Percentiles rank a stretch among this genome's conserved stretches.
phyloP scores from a whole-genome alignment of 1,140 invertebrate genomes.

The Vanessa atalanta region DNA sequence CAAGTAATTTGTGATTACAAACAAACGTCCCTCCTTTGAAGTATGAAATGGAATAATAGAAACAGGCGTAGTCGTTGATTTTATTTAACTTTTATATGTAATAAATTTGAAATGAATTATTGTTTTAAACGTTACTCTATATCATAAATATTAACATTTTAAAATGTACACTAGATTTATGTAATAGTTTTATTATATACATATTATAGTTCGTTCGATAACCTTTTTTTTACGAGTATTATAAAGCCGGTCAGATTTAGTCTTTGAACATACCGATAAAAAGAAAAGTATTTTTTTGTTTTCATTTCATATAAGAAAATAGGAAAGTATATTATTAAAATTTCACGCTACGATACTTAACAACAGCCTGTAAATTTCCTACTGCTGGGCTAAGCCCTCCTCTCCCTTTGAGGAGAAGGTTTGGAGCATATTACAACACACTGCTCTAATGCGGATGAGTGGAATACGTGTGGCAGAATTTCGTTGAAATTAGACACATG shows the following conservation, averaged over 20 bases:
- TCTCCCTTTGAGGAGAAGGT: too few species aligned
- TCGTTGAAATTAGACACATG: too few species aligned
- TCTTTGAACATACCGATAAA: too few species aligned
- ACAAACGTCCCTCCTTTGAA: constrained; percentile 40
- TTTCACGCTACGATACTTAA: too few species aligned
- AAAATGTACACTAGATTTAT: neutral
- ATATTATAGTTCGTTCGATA: neutral
- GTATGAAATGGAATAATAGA: constrained; percentile 28
- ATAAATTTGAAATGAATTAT: constrained; percentile 7
- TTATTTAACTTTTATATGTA: constrained; percentile 9
- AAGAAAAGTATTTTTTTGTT: too few species aligned
- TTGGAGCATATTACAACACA: neutral
- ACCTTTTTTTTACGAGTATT: neutral
- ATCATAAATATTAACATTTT: neutral
- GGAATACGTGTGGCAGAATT: too few species aligned
- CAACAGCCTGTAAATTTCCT: too few species aligned
- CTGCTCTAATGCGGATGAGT: too few species aligned
- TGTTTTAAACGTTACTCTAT: neutral
- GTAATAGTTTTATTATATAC: neutral
- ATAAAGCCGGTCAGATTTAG: too few species aligned
- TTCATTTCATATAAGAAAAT: too few species aligned
- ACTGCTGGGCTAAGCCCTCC: too few species aligned
- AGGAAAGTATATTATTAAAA: too few species aligned
- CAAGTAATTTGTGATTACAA: constrained; percentile 44
- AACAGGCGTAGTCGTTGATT: constrained; percentile 8